A percentile compares a stretch with the other conserved stretches of the same genome.
Evolutionary conservation across 1,140 invertebrate genomes (phyloP).

Genomic region (Acromyrmex echinatior): DNA sequence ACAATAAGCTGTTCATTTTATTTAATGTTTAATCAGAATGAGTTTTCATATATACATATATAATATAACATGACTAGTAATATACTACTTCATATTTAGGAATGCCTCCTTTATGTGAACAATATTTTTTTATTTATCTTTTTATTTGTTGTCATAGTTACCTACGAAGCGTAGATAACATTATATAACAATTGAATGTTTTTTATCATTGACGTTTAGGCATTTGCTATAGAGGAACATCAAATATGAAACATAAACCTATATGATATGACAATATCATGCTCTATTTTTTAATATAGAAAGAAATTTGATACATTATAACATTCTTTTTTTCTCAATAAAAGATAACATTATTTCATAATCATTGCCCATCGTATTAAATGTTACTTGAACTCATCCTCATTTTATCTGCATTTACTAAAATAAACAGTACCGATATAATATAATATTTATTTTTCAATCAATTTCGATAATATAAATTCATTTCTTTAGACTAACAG

Average conservation of each 20-base stretch:
- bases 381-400: constrained; percentile 16
- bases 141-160: constrained; percentile 63
- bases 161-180: constrained; percentile 31
- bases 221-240: constrained; percentile 57
- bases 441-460: constrained; percentile 23
- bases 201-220: constrained; percentile 38
- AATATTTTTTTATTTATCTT: constrained; percentile 21
- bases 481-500: neutral
- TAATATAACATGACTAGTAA: constrained; percentile 43
- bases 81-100: constrained; percentile 74
- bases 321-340: constrained; percentile 2
- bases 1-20: neutral
- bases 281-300: neutral
- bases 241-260: constrained; percentile 48
- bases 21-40: constrained; percentile 20
- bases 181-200: constrained; percentile 42
- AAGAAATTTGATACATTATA: neutral
- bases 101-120: constrained; percentile 5
- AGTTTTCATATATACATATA: constrained; percentile 36
- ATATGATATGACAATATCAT: neutral
- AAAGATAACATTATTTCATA: constrained; percentile 42
- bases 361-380: constrained; percentile 16
- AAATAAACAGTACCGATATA: constrained; percentile 21
- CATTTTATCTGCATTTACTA: constrained; percentile 4
- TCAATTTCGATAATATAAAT: constrained; percentile 21